Conservation (phyloP, 2,888 invertebrate species). For the Metalampra italica region DNA sequence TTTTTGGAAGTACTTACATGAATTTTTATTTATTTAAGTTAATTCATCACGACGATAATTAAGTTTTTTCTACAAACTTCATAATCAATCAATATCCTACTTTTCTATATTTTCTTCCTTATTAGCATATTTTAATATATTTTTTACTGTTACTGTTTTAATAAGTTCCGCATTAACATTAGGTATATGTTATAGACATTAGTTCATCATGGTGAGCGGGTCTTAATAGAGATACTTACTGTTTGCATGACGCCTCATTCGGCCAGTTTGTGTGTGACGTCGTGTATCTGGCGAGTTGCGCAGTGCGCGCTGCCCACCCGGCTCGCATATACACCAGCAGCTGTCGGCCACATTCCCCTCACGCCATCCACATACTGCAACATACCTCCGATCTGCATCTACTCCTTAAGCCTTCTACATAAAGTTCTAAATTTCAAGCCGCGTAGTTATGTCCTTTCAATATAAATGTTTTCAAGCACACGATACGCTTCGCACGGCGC, state of each 20-base stretch:
- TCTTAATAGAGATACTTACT: constrained; percentile 23
- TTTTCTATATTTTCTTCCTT: too few species aligned
- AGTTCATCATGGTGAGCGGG: constrained; percentile 10
- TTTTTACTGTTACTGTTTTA: background rate
- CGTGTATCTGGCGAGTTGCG: constrained; percentile 74
- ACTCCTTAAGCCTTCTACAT: constrained; percentile 15
- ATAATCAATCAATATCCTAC: too few species aligned
- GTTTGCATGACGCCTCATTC: constrained; percentile 26
- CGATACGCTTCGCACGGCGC: constrained; percentile 12
- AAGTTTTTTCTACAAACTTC: too few species aligned
- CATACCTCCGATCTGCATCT: constrained; percentile 16
- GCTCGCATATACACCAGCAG: constrained; percentile 49
- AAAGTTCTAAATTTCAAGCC: constrained; percentile 5
- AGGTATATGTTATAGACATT: background rate
- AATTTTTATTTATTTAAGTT: too few species aligned
- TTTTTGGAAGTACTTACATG: too few species aligned
- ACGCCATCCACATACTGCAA: constrained; percentile 22
- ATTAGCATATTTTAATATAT: too few species aligned
- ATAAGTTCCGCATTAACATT: background rate
- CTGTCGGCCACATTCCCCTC: constrained; percentile 44
- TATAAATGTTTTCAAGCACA: background rate
- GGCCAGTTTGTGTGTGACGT: constrained; percentile 50
- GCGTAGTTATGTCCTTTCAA: constrained; percentile 7
- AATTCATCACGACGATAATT: too few species aligned
- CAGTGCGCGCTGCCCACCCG: constrained; percentile 74